Evolutionary conservation across 2,888 invertebrate species (phyloP), one percentile per base, ranked within the genome.

Genomic region (Nomada lathburiana): DNA sequence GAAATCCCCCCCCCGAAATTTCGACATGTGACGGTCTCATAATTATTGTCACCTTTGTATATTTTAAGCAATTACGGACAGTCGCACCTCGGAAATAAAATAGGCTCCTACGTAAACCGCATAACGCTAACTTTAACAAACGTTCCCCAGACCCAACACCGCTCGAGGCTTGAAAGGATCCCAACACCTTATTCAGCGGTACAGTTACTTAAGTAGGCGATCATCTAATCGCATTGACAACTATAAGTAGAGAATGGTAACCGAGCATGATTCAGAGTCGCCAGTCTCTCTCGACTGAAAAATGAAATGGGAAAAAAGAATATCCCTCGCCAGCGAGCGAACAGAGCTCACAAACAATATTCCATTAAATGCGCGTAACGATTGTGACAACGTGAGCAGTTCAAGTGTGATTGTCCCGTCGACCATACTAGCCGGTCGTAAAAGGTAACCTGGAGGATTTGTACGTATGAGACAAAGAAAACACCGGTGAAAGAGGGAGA

Each of bases 401-500:
- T 11, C 29, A 11, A 60, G 57, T n/a, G 71, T 16, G 53, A 69
- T 76, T 47, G 63, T 70, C 52, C 26, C 59, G 23, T 2, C 64
- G 57, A 36, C 23, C n/a, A n/a, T 57, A 20, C 18, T 16, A 36
- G 26, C 80, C 18, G 42, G 23, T 69, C 65, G 82, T 65, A 74
- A 82, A 82, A 71, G 73, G 77, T 18, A 71, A 63, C 36, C n/a
- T 23, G 36, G 53, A 57, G 77, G 70, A 77, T 73, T 73, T 59
- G 53, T 63, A 53, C 47, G 52, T 62, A 50, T 9, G 44, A 5
- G 72, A 76, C 55, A 73, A 80, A 81, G 76, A 70, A 23, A 36
- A 47, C 26, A 13, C 47, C n/a, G 57, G 55, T n/a, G 23, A 47
- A 50, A 36, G 53, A 60, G 29, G 36, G 47, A 11, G 44, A 36